These are phyloP conservation scores for Macropodus opercularis DNA, from an alignment of 2,797 vertebrate genomes.

Conservation along the genomic window DNA sequence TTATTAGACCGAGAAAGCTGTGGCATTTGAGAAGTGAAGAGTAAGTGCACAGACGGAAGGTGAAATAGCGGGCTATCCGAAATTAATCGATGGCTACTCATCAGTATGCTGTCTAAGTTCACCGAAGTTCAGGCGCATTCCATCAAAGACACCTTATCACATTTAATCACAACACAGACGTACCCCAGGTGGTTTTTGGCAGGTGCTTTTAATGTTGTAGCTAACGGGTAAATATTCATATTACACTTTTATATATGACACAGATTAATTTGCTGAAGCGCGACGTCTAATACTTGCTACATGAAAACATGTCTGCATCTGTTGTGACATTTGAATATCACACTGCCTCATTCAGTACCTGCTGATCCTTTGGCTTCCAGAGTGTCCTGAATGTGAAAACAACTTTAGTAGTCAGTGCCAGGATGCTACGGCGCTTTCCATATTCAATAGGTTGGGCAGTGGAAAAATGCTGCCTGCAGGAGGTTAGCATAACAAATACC, in stretches of 20 bases:
- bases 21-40: conserved; percentile 44
- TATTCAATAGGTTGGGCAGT: conserved; percentile 28
- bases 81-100: conserved; percentile 48
- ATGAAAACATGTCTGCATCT: conserved; percentile 12
- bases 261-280: neutral
- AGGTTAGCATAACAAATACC: conserved; percentile 22
- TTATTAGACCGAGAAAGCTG: conserved; percentile 36
- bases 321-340: conserved; percentile 20
- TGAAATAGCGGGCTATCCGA: conserved; percentile 32
- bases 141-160: neutral
- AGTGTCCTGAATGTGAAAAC: conserved; percentile 29
- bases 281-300: neutral
- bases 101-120: conserved; percentile 27
- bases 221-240: too few relatives aligned
- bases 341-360: conserved; percentile 1
- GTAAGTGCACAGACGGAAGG: conserved; percentile 22
- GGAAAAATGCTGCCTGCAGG: conserved; percentile 28
- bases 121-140: conserved; percentile 24
- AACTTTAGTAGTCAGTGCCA: conserved; percentile 18
- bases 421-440: conserved; percentile 22
- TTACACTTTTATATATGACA: too few relatives aligned
- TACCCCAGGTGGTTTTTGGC: too few relatives aligned
- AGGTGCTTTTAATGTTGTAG: too few relatives aligned
- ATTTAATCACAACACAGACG: neutral
- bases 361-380: conserved; percentile 37